Conservation (phyloP, 2,113 vertebrate species). For the Shinisaurus crocodilurus region DNA sequence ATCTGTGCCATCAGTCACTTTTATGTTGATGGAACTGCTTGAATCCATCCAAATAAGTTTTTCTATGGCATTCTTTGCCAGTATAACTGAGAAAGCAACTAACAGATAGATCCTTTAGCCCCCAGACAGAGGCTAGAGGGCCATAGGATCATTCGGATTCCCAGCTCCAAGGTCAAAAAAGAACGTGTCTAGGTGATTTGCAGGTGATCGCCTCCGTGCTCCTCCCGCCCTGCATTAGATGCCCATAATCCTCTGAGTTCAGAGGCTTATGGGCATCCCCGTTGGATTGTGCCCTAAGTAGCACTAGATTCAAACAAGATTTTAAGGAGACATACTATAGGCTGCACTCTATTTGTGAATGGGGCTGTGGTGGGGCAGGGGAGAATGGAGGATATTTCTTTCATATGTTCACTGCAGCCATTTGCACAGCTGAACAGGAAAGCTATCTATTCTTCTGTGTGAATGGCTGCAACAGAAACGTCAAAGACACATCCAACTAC, state of each 20-base stretch:
- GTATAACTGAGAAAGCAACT: neutral
- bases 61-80: neutral
- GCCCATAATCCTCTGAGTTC: too few relatives aligned
- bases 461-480: neutral
- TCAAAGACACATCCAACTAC: neutral
- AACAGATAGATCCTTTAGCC: too few relatives aligned
- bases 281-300: too few relatives aligned
- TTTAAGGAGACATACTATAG: neutral
- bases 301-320: neutral
- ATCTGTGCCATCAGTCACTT: neutral
- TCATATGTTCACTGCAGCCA: neutral
- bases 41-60: neutral
- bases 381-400: neutral
- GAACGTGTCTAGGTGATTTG: too few relatives aligned
- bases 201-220: too few relatives aligned
- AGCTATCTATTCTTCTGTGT: neutral
- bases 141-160: too few relatives aligned
- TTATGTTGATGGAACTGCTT: neutral
- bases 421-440: neutral
- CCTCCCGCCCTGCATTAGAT: too few relatives aligned
- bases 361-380: neutral
- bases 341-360: neutral
- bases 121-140: too few relatives aligned
- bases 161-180: too few relatives aligned
- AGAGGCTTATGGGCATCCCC: too few relatives aligned